Conservation (phyloP, 2,888 invertebrate genomes). For the Ophioninae sp. region DNA sequence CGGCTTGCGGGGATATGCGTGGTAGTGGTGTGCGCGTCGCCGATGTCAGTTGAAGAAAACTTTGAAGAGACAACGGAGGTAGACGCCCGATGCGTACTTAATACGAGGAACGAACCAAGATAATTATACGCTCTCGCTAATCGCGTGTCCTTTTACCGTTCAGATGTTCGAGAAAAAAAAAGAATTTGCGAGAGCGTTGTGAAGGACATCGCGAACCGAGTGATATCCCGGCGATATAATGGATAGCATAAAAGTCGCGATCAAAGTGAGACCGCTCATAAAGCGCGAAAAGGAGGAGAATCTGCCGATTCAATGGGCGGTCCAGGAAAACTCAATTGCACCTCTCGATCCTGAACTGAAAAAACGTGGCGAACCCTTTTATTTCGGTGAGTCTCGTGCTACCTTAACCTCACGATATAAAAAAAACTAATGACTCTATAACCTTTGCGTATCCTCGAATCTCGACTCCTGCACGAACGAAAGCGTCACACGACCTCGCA, state of each 20-base stretch:
- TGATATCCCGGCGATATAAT: conserved; percentile 72
- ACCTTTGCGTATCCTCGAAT: neutral
- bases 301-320: conserved; percentile 84
- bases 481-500: neutral
- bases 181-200: neutral
- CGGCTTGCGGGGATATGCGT: conserved; percentile 13
- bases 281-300: conserved; percentile 85
- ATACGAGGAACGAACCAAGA: conserved; percentile 1
- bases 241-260: conserved; percentile 89
- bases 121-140: neutral
- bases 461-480: no score
- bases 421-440: neutral
- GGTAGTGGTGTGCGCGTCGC: conserved; percentile 3
- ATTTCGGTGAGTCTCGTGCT: conserved; percentile 73
- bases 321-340: conserved; percentile 84
- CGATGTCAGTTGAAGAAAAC: conserved; percentile 50
- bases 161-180: conserved; percentile 30
- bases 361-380: conserved; percentile 74
- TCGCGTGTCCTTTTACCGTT: neutral
- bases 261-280: conserved; percentile 88
- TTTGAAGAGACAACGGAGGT: neutral
- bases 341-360: conserved; percentile 83
- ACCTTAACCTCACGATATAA: neutral
- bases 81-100: conserved; percentile 26
- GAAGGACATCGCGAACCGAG: neutral